phyloP scores from a whole-genome alignment of 1,140 invertebrate species.

The Dermatophagoides farinae region DNA sequence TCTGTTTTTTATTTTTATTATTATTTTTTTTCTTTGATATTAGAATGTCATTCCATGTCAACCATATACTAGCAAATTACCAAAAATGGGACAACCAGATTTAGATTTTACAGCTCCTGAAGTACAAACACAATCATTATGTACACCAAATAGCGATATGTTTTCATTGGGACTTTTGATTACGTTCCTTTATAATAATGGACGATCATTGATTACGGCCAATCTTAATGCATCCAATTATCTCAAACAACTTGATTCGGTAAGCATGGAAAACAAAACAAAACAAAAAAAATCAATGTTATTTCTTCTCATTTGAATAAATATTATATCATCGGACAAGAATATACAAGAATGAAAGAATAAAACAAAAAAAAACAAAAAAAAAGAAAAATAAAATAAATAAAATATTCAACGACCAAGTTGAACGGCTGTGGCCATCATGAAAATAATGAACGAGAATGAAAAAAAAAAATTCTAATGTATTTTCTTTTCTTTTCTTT shows the following conservation, averaged over 20 bases:
- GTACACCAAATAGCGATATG: conserved; percentile 75
- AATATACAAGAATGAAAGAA: no score
- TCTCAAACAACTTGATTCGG: conserved; percentile 67
- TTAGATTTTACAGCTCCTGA: conserved; percentile 79
- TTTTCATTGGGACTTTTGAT: conserved; percentile 82
- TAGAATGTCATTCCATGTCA: conserved; percentile 45
- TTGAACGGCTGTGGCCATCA: no score
- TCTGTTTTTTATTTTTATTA: no score
- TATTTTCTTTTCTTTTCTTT: no score
- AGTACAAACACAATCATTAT: conserved; percentile 57
- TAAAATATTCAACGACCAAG: no score
- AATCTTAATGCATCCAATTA: conserved; percentile 69
- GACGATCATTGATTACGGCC: conserved; percentile 54
- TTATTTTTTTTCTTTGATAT: background rate
- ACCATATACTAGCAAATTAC: conserved; percentile 63
- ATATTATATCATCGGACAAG: no score
- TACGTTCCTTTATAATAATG: conserved; percentile 70
- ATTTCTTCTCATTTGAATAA: background rate
- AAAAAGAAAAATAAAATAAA: no score
- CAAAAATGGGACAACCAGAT: conserved; percentile 76
- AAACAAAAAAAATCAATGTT: background rate
- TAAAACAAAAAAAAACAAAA: no score
- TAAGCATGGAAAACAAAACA: conserved; percentile 32
- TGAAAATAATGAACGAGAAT: no score
- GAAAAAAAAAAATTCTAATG: no score